phyloP scores from a whole-genome alignment of 2,113 vertebrate genomes.

The Fulmarus glacialis region DNA sequence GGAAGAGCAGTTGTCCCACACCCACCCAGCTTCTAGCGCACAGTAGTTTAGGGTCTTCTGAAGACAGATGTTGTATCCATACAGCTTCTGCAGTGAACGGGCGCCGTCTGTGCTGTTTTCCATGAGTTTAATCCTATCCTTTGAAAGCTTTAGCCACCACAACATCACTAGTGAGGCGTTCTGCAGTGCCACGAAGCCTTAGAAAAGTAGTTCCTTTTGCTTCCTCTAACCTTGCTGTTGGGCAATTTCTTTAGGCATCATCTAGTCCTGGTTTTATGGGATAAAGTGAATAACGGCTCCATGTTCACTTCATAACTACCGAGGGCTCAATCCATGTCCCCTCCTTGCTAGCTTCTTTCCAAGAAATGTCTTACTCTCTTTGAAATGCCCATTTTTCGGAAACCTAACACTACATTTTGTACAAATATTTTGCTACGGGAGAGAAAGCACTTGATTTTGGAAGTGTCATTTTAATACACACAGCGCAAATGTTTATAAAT shows the following conservation, averaged over 20 bases:
- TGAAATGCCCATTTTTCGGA: neutral
- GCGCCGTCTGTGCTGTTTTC: neutral
- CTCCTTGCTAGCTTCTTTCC: neutral
- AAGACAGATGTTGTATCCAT: neutral
- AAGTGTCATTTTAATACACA: neutral
- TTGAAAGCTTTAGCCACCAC: neutral
- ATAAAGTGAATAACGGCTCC: neutral
- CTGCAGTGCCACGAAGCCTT: neutral
- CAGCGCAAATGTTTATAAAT: slow-evolving; percentile 42
- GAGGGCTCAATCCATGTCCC: neutral
- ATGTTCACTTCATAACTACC: neutral
- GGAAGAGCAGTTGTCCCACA: neutral
- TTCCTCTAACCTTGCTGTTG: neutral
- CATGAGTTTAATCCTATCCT: neutral
- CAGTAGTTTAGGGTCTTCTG: neutral
- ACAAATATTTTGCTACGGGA: neutral
- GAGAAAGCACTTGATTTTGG: neutral
- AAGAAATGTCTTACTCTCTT: neutral
- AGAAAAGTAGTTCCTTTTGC: neutral
- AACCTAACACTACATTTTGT: neutral
- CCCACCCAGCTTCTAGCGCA: neutral
- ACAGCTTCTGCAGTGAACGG: rapidly evolving
- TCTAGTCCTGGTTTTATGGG: neutral
- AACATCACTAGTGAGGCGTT: rapidly evolving
- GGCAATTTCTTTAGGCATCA: neutral